Conservation (phyloP, 2,888 invertebrate genomes). For the Oligia strigilis region DNA sequence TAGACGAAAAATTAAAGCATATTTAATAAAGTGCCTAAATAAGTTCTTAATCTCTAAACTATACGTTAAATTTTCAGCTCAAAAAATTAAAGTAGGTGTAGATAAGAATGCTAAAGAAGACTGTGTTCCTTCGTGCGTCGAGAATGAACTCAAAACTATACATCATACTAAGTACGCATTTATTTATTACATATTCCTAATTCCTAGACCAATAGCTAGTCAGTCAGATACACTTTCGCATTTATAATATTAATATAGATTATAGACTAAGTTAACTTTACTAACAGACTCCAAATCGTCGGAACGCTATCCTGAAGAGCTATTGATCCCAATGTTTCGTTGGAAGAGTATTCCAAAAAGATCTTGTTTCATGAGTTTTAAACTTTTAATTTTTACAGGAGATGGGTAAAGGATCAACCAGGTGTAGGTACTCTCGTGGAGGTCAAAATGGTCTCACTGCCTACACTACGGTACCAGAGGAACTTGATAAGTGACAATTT, state of each 20-base stretch:
- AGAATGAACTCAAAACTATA: slow-evolving; percentile 85
- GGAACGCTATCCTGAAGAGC: too few relatives aligned
- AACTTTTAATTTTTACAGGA: slow-evolving; percentile 57
- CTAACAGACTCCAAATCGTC: not conserved
- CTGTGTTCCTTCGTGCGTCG: slow-evolving; percentile 91
- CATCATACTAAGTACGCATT: slow-evolving; percentile 73
- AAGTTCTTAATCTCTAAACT: not conserved
- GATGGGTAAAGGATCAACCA: slow-evolving; percentile 54
- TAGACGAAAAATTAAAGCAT: slow-evolving; percentile 42
- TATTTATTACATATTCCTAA: not conserved
- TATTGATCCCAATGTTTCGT: not conserved
- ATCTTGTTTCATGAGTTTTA: not conserved
- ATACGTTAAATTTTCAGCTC: slow-evolving; percentile 67
- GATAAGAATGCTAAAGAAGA: slow-evolving; percentile 75
- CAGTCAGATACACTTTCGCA: too few relatives aligned
- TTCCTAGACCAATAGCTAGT: not conserved
- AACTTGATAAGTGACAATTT: slow-evolving; percentile 92
- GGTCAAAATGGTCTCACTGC: slow-evolving; percentile 84
- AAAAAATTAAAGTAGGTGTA: slow-evolving; percentile 78
- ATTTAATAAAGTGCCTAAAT: not conserved
- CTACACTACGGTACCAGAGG: slow-evolving; percentile 91
- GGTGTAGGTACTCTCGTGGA: slow-evolving; percentile 73
- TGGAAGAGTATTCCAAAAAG: not conserved
- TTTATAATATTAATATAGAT: too few relatives aligned
- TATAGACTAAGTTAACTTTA: not conserved